These are phyloP conservation scores for Labeo rohita DNA, from an alignment of 2,113 vertebrate genomes.

Conservation along the genomic window DNA sequence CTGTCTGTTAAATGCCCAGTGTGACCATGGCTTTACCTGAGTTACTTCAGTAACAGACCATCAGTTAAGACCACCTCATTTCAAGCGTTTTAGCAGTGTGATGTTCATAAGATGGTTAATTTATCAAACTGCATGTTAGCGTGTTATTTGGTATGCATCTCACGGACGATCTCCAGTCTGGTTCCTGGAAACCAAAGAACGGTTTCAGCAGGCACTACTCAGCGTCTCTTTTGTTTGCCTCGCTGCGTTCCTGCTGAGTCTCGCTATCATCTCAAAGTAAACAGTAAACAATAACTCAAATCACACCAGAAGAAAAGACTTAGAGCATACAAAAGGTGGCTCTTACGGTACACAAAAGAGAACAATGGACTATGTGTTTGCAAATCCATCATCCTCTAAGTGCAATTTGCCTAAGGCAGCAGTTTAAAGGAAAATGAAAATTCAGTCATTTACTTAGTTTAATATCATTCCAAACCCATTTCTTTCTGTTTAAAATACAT, in stretches of 20 bases:
- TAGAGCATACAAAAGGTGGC: neutral
- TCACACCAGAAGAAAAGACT: constrained; percentile 3
- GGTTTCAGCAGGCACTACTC: neutral
- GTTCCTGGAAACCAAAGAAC: constrained; percentile 2
- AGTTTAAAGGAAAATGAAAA: neutral
- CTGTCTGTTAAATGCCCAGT: too few relatives aligned
- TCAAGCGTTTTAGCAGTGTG: neutral
- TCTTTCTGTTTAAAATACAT: neutral
- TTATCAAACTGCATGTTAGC: constrained; percentile 1
- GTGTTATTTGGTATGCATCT: constrained; percentile 18
- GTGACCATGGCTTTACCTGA: too few relatives aligned
- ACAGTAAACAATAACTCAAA: constrained; percentile 30
- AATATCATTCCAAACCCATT: neutral
- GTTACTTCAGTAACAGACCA: neutral
- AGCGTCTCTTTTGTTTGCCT: constrained; percentile 6
- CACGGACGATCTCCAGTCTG: neutral
- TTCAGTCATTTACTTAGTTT: neutral
- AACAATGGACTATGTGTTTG: constrained; percentile 23
- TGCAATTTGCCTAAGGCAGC: constrained; percentile 11
- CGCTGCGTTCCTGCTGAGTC: neutral
- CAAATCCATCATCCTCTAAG: constrained; percentile 7
- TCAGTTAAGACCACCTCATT: neutral
- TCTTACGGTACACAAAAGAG: constrained; percentile 4
- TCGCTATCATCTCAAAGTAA: constrained; percentile 31
- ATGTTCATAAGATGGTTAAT: neutral